Conservation (phyloP, 2,888 invertebrate genomes). For the Cerastoderma edule region DNA sequence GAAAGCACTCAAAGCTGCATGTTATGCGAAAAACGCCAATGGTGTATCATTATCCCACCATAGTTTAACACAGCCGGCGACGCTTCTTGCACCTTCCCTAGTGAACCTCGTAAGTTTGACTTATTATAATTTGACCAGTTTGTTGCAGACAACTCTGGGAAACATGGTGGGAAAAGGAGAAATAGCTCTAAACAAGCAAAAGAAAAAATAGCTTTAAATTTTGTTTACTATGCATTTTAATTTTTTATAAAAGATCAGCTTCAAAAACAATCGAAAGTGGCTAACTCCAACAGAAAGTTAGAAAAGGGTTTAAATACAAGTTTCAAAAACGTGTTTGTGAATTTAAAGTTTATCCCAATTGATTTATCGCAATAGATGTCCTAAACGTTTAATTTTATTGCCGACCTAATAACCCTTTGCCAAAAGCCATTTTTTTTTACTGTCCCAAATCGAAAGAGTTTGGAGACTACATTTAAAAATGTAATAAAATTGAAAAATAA, state of each 20-base stretch:
- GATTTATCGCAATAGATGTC: no score
- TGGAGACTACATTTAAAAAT: no score
- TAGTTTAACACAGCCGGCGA: neutral
- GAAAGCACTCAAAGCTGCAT: conserved; percentile 47
- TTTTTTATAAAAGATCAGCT: neutral
- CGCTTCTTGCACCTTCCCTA: neutral
- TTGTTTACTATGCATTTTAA: neutral
- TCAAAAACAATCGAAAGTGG: neutral
- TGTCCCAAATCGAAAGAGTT: no score
- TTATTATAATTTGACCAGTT: neutral
- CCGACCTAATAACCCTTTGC: no score
- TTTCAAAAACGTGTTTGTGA: no score
- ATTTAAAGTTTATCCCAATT: no score
- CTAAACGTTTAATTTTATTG: no score
- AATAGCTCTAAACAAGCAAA: neutral
- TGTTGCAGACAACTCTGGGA: neutral
- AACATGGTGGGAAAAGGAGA: neutral
- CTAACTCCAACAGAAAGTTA: neutral
- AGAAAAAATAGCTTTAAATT: neutral
- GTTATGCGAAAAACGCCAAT: conserved; percentile 41
- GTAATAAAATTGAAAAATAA: no score
- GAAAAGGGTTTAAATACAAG: no score
- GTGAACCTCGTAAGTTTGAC: neutral
- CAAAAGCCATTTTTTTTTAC: no score
- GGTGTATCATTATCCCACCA: conserved; percentile 7